Base-by-base conservation (phyloP, 2,113 vertebrate species). In the Corynorhinus townsendii region DNA sequence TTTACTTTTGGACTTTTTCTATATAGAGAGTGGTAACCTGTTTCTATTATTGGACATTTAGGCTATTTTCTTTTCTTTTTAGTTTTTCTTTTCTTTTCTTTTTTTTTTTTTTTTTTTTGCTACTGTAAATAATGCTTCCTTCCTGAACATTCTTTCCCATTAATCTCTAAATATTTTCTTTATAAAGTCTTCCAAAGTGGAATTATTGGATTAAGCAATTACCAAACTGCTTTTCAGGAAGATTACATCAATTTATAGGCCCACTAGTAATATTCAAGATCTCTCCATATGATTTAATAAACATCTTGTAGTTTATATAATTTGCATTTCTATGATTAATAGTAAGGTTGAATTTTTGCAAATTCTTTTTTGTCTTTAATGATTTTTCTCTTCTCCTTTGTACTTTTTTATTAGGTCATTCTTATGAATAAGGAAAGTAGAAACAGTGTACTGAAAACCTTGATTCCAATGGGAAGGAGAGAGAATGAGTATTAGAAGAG, bases 211-310 rank as follows among this genome's bases (percentile, higher is more conserved):
- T 83, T 89, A 95, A 86, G 4, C 5, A 82, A 82, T 59, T 81
- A 96, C 20, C 59, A 86, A 75, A 68, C 35, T 86, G 75, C 45
- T 93, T 90, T 91, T n/a, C n/a, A 75, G 40, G 22, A 92, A 89
- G 43, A 91, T 2, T 28, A 4, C 17, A 84, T 69, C n/a, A 62
- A 54, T 75, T 79, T 87, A 15, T 80, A 68, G 64, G 69, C 52
- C 38, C 12, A 52, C 28, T 68, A 59, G n/a, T 84, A 81, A 84
- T n/a, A 80, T 47, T 54, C 38, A 82, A 79, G 0, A 38, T 79
- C 38, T 92, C 66, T 40, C 26, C 15, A 79, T 19, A 56, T 62
- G 28, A 26, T 62, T 54, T 17, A 28, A 35, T 47, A 86, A 86
- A 52, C 5, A 89, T 83, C 89, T 92, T 88, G 10, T 59, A 90